Percentiles rank a stretch among this genome's conserved stretches.
These are phyloP conservation scores for Anas georgica DNA, from an alignment of 2,797 vertebrate species.

Conservation along the genomic window DNA sequence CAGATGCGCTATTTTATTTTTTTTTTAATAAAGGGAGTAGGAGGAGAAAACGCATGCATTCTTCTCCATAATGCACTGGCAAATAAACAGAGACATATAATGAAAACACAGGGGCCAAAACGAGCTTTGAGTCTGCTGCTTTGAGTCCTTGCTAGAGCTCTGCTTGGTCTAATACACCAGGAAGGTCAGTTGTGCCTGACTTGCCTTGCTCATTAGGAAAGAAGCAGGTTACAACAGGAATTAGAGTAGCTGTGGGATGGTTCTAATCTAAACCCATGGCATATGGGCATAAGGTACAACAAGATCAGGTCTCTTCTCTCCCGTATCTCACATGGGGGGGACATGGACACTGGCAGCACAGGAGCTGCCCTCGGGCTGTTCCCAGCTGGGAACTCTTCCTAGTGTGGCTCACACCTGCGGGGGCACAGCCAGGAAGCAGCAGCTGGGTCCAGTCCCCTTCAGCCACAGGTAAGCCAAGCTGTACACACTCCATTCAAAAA, in stretches of 20 bases:
- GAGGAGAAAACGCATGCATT: background rate
- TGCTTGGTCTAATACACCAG: background rate
- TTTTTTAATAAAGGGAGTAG: background rate
- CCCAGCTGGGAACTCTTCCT: background rate
- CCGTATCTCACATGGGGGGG: fast-evolving
- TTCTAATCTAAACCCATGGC: background rate
- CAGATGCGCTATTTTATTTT: fast-evolving
- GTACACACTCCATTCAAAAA: background rate
- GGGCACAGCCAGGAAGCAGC: background rate
- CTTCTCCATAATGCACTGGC: background rate
- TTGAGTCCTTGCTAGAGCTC: background rate
- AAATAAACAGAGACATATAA: background rate
- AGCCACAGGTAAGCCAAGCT: background rate
- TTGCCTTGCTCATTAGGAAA: background rate
- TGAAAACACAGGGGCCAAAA: background rate
- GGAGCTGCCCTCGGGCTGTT: background rate
- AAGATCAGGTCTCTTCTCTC: background rate
- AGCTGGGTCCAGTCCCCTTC: background rate
- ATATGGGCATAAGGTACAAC: background rate
- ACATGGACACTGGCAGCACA: background rate
- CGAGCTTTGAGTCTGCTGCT: background rate
- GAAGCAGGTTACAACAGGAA: background rate
- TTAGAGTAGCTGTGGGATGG: background rate
- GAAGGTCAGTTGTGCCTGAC: background rate
- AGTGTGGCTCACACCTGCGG: background rate